Conservation (phyloP, 2,113 vertebrate species). For the cat (Felis catus) region F.catus_Fca126_mat1.0 CM031419.1:76573501-76574000, state of each 20-base stretch:
- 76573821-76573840: background rate
- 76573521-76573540: constrained; percentile 78
- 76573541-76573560: constrained; percentile 79
- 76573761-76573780: background rate
- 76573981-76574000: constrained; percentile 51
- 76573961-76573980: constrained; percentile 30
- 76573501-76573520: constrained; percentile 82
- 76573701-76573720: constrained; percentile 73
- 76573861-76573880: background rate
- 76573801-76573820: constrained; percentile 20
- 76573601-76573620: constrained; percentile 75
- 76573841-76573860: background rate
- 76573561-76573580: constrained; percentile 85
- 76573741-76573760: constrained; percentile 6
- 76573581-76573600: constrained; percentile 74
- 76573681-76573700: constrained; percentile 69
- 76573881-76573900: background rate
- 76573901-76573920: background rate
- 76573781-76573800: constrained; percentile 32
- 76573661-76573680: constrained; percentile 68
- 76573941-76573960: constrained; percentile 51
- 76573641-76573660: constrained; percentile 53
- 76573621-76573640: constrained; percentile 71
- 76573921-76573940: background rate
- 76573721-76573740: constrained; percentile 72